Evolutionary conservation across 2,113 vertebrate species (phyloP).

Genomic region (Apeltes quadracus): DNA sequence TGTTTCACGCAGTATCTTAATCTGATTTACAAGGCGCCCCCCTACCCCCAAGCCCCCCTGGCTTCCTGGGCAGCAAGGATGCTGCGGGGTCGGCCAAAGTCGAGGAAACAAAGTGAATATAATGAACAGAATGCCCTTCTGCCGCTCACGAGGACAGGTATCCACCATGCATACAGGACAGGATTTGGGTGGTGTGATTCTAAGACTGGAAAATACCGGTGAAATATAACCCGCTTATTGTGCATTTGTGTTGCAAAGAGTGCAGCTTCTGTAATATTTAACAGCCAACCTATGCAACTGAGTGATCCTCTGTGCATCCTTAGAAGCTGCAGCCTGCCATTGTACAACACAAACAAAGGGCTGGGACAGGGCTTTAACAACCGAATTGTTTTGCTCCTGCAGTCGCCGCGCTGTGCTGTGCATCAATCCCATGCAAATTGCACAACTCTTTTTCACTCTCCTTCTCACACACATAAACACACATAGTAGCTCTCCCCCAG

Average conservation of each 20-base stretch:
- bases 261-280: slow-evolving; percentile 14
- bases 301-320: slow-evolving; percentile 25
- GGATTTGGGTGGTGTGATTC: slow-evolving; percentile 2
- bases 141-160: neutral
- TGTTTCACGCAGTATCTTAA: slow-evolving; percentile 84
- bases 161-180: neutral
- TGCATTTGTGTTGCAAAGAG: slow-evolving; percentile 11
- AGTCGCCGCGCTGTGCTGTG: slow-evolving; percentile 40
- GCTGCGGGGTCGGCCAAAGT: slow-evolving; percentile 72
- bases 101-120: slow-evolving; percentile 69
- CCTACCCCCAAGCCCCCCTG: neutral
- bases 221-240: neutral
- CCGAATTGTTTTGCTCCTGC: slow-evolving; percentile 42
- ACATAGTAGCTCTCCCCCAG: slow-evolving; percentile 42
- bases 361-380: slow-evolving; percentile 60
- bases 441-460: slow-evolving; percentile 29
- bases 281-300: slow-evolving; percentile 1
- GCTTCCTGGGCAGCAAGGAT: slow-evolving; percentile 70
- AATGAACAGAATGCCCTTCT: slow-evolving; percentile 62
- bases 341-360: slow-evolving; percentile 41
- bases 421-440: slow-evolving; percentile 77
- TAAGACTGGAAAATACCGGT: neutral
- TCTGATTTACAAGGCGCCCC: slow-evolving; percentile 73
- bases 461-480: slow-evolving; percentile 40
- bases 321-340: slow-evolving; percentile 15